Evolutionary conservation across 1,140 invertebrate species (phyloP), one percentile per base, ranked within the genome.

Genomic region (Patella vulgata): DNA sequence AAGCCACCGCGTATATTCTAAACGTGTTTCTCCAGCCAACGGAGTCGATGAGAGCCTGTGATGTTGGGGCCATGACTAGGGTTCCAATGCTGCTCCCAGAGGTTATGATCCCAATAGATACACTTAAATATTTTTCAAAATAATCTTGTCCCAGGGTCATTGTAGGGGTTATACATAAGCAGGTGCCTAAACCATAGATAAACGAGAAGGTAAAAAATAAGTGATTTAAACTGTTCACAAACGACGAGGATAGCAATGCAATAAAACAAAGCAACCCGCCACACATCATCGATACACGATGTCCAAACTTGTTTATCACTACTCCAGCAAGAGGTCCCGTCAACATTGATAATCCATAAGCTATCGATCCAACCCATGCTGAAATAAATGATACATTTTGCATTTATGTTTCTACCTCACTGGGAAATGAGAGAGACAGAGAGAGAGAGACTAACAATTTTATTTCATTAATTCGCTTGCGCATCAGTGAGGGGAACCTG

Each of bases 361-460:
- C 63, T 1, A 73, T 31, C 21, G 78, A 78, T 17, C 75, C 75
- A 50, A 80, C 50, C 76, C 76, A 79, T 50, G 76, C 78, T 78
- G 68, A 57, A 74, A 69, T 25, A 12, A 33, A 47, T 50, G 40
- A 39, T 53, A 57, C 17, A 4, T 23, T 33, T 54, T 31, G 44
- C 8, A 14, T 27, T 27, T 6, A 5, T 31, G n/a, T n/a, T n/a
- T n/a, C n/a, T n/a, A n/a, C n/a, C n/a, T n/a, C n/a, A n/a, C n/a
- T n/a, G 17, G 30, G 25, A 11, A 31, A 27, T 23, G 11, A 31
- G 25, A 9, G 30, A 31, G 17, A 11, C 8, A 31, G 12, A 9
- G 30, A n/a, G 31, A 11, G 12, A 14, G 12, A 17, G 31, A 9
- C 17, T 31, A 53, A 9, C 36, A 12, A 31, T 9, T 8, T 11